phyloP scores from a whole-genome alignment of 2,797 vertebrate species.

The Halcyon smyrnensis region DNA sequence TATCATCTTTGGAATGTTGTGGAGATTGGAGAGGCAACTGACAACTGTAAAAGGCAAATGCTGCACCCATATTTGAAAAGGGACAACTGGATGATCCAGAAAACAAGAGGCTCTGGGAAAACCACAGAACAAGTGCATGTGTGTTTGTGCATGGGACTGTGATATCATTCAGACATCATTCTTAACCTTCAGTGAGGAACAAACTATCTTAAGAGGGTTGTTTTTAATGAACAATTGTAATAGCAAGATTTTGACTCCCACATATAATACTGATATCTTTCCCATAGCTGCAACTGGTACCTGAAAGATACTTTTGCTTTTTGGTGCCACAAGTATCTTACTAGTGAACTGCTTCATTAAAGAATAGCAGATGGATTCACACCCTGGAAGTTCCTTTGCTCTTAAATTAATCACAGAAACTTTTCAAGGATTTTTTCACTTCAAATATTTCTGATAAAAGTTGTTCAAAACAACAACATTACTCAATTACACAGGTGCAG shows the following conservation, averaged over 20 bases:
- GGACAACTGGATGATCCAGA: not conserved
- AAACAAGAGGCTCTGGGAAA: not conserved
- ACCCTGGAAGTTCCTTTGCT: not conserved
- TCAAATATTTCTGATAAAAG: not conserved
- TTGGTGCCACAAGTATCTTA: not conserved
- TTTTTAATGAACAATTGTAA: not conserved
- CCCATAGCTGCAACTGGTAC: not conserved
- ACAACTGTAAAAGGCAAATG: not conserved
- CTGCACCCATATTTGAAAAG: not conserved
- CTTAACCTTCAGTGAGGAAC: not conserved
- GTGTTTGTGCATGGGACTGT: not conserved
- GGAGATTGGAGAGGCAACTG: not conserved
- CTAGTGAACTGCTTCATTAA: not conserved
- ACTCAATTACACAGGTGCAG: not conserved
- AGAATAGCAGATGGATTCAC: not conserved
- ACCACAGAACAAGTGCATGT: fast-evolving
- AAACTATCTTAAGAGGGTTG: not conserved
- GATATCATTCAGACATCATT: not conserved
- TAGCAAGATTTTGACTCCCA: not conserved
- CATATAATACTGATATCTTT: not conserved
- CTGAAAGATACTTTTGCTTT: not conserved
- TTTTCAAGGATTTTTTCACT: not conserved
- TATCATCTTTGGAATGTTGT: not conserved
- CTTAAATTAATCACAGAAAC: not conserved
- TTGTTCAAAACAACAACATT: not conserved